Percentiles rank a stretch among this genome's conserved stretches.
Evolutionary conservation across 2,113 vertebrate species (phyloP).

Genomic region (Cacatua alba): DNA sequence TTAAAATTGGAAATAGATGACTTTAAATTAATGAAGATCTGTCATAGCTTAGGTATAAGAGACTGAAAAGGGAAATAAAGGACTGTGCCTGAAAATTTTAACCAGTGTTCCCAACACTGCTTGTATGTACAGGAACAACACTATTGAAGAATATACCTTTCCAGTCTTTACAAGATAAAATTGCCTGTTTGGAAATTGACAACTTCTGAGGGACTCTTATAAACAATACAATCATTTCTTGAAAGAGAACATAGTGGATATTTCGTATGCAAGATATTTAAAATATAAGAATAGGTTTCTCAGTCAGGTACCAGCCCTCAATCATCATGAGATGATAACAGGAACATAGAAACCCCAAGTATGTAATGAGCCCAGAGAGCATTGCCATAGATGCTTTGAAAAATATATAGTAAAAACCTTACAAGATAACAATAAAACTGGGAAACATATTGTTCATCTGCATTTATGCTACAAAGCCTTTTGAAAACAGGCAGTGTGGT

Average conservation of each 20-base stretch:
- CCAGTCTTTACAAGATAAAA: background rate
- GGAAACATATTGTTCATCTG: background rate
- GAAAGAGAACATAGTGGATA: background rate
- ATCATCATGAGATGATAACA: background rate
- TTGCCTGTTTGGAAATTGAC: background rate
- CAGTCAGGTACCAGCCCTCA: background rate
- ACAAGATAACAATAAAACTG: background rate
- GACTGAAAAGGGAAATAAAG: background rate
- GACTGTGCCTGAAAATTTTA: background rate
- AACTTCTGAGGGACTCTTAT: background rate
- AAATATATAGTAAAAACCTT: background rate
- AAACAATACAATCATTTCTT: background rate
- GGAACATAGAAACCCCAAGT: background rate
- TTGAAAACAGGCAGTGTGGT: background rate
- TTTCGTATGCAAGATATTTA: background rate
- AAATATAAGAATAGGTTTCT: background rate
- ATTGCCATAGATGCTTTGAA: background rate
- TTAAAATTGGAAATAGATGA: background rate
- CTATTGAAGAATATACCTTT: background rate
- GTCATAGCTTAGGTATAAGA: background rate
- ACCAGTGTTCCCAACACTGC: background rate
- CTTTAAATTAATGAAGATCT: background rate
- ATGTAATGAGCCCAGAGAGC: background rate
- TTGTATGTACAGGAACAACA: background rate
- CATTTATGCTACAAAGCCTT: background rate